Evolutionary conservation across 1,140 invertebrate genomes (phyloP).

Genomic region (Patella vulgata): DNA sequence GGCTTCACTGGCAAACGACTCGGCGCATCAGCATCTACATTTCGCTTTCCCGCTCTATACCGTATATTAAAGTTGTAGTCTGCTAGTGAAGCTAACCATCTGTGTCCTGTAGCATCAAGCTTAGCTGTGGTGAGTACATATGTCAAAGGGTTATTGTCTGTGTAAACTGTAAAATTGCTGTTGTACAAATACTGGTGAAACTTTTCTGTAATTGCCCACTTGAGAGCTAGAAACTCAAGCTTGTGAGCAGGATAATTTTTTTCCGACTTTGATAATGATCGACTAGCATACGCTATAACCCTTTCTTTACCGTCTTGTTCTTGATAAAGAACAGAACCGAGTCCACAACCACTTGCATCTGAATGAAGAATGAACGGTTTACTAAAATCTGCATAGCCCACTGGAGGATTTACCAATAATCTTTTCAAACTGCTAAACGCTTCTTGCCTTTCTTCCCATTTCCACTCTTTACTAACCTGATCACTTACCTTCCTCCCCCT

Average conservation of each 20-base stretch:
- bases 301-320: slow-evolving; percentile 29
- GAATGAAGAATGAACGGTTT: slow-evolving; percentile 26
- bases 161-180: slow-evolving; percentile 18
- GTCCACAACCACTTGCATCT: slow-evolving; percentile 32
- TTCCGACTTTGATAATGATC: no score
- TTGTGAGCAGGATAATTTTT: no score
- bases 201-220: slow-evolving; percentile 22
- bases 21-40: slow-evolving; percentile 19
- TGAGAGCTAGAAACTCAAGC: slow-evolving; percentile 22
- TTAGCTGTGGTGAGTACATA: slow-evolving; percentile 24
- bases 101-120: slow-evolving; percentile 13
- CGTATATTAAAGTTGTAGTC: slow-evolving; percentile 16
- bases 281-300: slow-evolving; percentile 34
- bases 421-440: slow-evolving; percentile 31
- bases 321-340: slow-evolving; percentile 49
- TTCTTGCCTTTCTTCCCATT: slow-evolving; percentile 20
- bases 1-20: slow-evolving; percentile 12
- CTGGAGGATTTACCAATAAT: slow-evolving; percentile 25
- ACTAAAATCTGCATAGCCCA: slow-evolving; percentile 33
- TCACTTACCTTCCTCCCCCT: neutral
- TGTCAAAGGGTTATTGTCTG: slow-evolving; percentile 30
- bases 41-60: slow-evolving; percentile 17
- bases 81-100: slow-evolving; percentile 18
- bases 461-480: slow-evolving; percentile 6
- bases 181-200: slow-evolving; percentile 29